These are phyloP conservation scores for Clivina fossor DNA, from an alignment of 2,888 invertebrate genomes.

Conservation along the genomic window DNA sequence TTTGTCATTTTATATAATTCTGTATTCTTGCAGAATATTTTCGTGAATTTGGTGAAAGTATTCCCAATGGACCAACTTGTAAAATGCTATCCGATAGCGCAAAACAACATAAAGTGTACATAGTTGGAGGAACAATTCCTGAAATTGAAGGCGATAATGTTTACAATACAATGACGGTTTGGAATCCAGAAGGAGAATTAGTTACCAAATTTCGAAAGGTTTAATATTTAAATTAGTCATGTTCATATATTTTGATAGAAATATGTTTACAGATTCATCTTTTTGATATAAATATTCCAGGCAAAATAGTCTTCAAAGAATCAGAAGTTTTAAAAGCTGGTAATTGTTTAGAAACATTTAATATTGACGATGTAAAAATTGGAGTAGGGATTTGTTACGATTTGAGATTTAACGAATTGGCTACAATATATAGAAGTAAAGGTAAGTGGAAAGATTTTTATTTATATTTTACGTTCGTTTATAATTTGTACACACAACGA, in stretches of 20 bases:
- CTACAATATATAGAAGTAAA: constrained; percentile 69
- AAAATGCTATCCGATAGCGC: constrained; percentile 73
- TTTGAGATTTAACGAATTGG: constrained; percentile 87
- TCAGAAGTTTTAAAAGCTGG: constrained; percentile 83
- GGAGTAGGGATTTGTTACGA: constrained; percentile 96
- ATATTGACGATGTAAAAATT: constrained; percentile 70
- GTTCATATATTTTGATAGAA: too few species aligned
- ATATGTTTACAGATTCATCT: too few species aligned
- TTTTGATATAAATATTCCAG: constrained; percentile 94
- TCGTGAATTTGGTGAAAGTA: constrained; percentile 79
- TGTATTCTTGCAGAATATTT: too few species aligned
- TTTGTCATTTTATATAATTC: too few species aligned
- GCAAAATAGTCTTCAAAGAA: constrained; percentile 89
- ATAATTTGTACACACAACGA: too few species aligned
- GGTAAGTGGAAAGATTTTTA: too few species aligned
- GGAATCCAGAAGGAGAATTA: constrained; percentile 75
- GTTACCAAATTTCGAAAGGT: constrained; percentile 84
- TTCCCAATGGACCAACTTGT: constrained; percentile 79
- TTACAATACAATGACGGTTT: constrained; percentile 88
- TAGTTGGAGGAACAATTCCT: constrained; percentile 90
- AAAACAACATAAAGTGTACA: constrained; percentile 70
- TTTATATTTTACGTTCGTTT: too few species aligned
- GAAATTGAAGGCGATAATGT: constrained; percentile 69
- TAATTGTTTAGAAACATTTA: constrained; percentile 70
- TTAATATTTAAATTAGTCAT: too few species aligned